Base-by-base conservation (phyloP, 2,797 vertebrate genomes). In the Adelosebastes latens region DNA sequence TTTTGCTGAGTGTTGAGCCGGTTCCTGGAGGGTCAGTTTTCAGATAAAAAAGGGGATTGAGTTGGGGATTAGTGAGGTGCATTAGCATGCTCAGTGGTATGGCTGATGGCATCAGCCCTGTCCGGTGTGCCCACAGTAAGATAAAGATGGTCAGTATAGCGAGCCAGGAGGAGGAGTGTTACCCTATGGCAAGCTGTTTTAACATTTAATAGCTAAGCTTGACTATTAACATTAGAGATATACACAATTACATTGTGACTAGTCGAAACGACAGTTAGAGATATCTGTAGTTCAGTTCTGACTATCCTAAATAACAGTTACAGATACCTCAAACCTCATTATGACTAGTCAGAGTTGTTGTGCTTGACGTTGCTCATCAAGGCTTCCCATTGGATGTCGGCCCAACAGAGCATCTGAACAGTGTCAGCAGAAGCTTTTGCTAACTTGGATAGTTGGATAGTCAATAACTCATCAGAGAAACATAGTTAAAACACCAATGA, bases 41-140 rank as follows among this genome's bases (percentile, higher is more conserved):
- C 69, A 75, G 84, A 89, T 83, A 83, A 83, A 70, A 36, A 61
- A 42, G 59, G 59, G 31, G 81, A 78, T 34, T 52, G 67, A 86
- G 64, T 36, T 61, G 25, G 70, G 72, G 84, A 91, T 92, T 85
- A 91, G 68, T 55, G 66, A 71, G 53, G 66, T 58, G 61, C 74
- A 81, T 87, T 86, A 79, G 79, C 53, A 34, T 64, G 73, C 80
- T 88, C 82, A 65, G 86, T 74, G 78, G 55, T 52, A 18, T 61
- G 36, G 64, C 36, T 85, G 85, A 86, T 88, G 65, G 67, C 79
- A 83, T 87, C 75, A 5, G 16, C 36, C 16, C 59, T 53, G 64
- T 73, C 59, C 52, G 6, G 52, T 58, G 22, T 69, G 70, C 6
- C 65, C 27, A 76, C 58, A 27, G 76, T 59, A 39, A 80, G 39